Evolutionary conservation across 2,113 vertebrate genomes (phyloP), one percentile per base, ranked within the genome.

Genomic region (Aptenodytes forsteri): DNA sequence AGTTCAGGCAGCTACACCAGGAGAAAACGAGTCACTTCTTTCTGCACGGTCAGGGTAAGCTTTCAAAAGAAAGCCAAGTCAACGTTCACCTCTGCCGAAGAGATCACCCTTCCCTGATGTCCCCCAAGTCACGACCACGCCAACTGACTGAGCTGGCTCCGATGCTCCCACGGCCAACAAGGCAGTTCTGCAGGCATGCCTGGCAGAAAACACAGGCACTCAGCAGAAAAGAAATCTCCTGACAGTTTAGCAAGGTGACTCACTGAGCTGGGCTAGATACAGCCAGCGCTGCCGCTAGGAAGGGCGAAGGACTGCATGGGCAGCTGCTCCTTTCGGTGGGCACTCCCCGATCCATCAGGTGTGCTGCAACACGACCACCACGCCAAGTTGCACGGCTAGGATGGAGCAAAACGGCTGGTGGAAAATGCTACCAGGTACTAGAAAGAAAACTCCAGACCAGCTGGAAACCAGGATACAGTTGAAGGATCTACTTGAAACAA

Each of bases 321-420:
- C 38, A 58, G 42, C 78, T 30, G 34, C 72, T 59, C 25, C 36
- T 56, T 52, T 36, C 66, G 19, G 18, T 3, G 27, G 58, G 38
- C 20, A 4, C 49, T 64, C 46, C 64, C 29, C 1, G 2, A 40
- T 22, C 78, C 44, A 27, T 6, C 20, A 9, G 23, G 38, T 19
- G 62, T 59, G 72, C 83, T 23, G 44, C 61, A 42, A 32, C 30
- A 23, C 1, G 14, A 59, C 54, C 55, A 7, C 55, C 15, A 7
- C 0, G 11, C 30, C 42, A 22, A 36, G 36, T 0, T 29, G 66
- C 49, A 11, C 0, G 26, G 83, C 22, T 10, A 13, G 40, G 42
- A 42, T 5, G 29, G 54, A 62, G 58, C 23, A 40, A 67, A 75
- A n/a, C 1, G 6, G 26, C 26, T 76, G 25, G n/a, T 38, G 22